phyloP scores from a whole-genome alignment of 2,113 vertebrate species.

The Cairina moschata region DNA sequence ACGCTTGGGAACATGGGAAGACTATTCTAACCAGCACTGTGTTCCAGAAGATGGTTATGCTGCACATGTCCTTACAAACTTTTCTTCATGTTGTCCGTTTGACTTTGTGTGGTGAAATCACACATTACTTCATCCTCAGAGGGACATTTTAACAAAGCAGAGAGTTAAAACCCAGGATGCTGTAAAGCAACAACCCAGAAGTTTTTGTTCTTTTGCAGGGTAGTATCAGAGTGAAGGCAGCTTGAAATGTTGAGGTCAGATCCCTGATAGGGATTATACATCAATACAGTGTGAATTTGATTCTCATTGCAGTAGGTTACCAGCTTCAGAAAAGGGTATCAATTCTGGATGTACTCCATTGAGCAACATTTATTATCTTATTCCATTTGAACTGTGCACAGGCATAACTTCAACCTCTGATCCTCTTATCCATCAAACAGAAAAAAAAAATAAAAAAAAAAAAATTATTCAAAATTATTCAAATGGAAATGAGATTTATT shows the following conservation, averaged over 20 bases:
- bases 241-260: background rate
- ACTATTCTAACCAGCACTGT: background rate
- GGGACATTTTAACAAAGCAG: background rate
- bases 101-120: background rate
- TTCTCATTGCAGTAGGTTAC: constrained; percentile 4
- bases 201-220: background rate
- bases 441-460: background rate
- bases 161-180: background rate
- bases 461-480: constrained; percentile 8
- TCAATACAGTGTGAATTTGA: background rate
- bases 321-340: background rate
- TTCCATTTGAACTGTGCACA: background rate
- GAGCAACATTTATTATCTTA: background rate
- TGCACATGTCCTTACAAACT: background rate
- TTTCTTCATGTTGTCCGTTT: background rate
- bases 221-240: background rate
- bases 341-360: background rate
- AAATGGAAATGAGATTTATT: constrained; percentile 14
- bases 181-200: background rate
- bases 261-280: background rate
- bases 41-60: background rate
- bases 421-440: background rate
- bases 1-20: background rate
- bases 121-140: background rate
- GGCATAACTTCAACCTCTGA: background rate